Conservation (phyloP, 1,140 invertebrate species). For the Microplitis demolitor region DNA sequence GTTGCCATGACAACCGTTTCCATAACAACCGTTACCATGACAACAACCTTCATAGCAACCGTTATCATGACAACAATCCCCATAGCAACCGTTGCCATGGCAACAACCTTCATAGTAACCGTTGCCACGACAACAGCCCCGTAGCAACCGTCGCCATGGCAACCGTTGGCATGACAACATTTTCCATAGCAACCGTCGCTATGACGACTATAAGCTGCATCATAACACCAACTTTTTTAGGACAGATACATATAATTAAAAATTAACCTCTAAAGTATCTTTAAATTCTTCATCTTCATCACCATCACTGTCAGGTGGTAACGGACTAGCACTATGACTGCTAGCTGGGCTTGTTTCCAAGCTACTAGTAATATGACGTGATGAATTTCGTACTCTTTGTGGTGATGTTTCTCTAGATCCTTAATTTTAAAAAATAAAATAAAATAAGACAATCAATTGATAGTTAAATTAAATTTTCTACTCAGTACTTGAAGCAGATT, state of each 20-base stretch:
- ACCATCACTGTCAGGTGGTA: conserved; percentile 69
- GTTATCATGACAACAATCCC: too few species aligned
- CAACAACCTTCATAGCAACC: too few species aligned
- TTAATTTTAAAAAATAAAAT: conserved; percentile 35
- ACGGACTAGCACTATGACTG: conserved; percentile 60
- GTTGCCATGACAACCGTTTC: too few species aligned
- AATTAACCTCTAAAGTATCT: conserved; percentile 72
- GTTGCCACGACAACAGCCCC: too few species aligned
- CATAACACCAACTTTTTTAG: too few species aligned
- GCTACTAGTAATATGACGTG: conserved; percentile 57
- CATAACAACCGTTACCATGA: too few species aligned
- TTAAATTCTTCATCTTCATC: conserved; percentile 73
- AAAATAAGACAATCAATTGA: conserved; percentile 15
- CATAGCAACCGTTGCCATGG: too few species aligned
- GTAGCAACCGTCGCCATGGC: too few species aligned
- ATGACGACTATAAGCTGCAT: too few species aligned
- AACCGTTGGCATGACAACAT: too few species aligned
- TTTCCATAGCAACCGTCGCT: too few species aligned
- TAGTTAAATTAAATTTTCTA: conserved; percentile 22
- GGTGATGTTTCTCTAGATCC: conserved; percentile 69
- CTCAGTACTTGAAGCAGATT: not conserved
- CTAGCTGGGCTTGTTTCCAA: conserved; percentile 59
- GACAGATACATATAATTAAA: not conserved
- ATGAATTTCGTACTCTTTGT: conserved; percentile 55
- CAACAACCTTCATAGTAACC: too few species aligned